Evolutionary conservation across 2,797 vertebrate species (phyloP).

Genomic region (Eutrigla gurnardus): DNA sequence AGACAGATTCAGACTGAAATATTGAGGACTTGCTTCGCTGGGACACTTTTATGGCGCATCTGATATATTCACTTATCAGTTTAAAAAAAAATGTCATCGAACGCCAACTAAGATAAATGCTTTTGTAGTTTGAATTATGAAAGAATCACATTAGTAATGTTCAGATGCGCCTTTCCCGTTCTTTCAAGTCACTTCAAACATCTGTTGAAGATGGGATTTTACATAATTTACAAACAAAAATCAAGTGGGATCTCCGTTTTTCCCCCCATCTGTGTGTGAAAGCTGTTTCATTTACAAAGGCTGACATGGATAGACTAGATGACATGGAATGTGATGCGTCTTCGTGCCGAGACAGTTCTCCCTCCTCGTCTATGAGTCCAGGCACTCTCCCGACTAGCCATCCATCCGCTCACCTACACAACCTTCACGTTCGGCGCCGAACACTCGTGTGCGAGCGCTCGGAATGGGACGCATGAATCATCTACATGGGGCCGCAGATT

Average conservation of each 20-base stretch:
- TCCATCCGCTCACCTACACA: constrained; percentile 19
- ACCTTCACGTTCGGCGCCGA: constrained; percentile 19
- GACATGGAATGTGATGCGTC: constrained; percentile 17
- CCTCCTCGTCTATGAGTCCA: background rate
- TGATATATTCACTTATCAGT: constrained; percentile 64
- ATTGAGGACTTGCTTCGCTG: constrained; percentile 67
- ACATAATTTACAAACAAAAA: constrained; percentile 75
- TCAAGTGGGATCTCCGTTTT: constrained; percentile 48
- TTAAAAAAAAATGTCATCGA: constrained; percentile 69
- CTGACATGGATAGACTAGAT: constrained; percentile 29
- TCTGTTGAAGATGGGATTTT: constrained; percentile 71
- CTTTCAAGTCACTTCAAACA: constrained; percentile 77
- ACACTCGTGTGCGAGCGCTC: constrained; percentile 56
- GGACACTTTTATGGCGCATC: constrained; percentile 58
- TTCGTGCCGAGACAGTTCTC: constrained; percentile 6
- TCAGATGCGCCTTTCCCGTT: constrained; percentile 70
- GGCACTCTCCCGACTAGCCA: background rate
- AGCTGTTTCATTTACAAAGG: constrained; percentile 40
- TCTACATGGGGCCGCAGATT: constrained; percentile 65
- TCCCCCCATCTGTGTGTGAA: constrained; percentile 42
- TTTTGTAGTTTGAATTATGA: constrained; percentile 75
- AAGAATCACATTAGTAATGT: constrained; percentile 70
- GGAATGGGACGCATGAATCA: constrained; percentile 66
- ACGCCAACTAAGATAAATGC: constrained; percentile 68
- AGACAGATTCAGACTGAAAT: constrained; percentile 61